Evolutionary conservation across 2,113 vertebrate genomes (phyloP), one percentile per base, ranked within the genome.

Genomic region (Antechinus flavipes): DNA sequence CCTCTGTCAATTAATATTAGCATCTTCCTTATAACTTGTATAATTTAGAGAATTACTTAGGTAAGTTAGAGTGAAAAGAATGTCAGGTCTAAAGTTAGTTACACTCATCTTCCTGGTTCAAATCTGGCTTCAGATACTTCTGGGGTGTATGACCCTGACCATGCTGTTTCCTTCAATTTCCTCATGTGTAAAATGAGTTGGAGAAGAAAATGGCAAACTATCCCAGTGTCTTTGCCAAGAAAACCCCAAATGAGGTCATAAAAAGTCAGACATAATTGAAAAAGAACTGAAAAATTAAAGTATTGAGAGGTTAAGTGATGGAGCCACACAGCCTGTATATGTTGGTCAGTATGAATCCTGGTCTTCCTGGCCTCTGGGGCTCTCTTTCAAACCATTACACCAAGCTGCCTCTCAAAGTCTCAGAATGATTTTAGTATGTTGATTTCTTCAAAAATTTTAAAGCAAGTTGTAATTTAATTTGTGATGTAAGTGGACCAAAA

Each of bases 381-480:
- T 84, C n/a, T 35, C 35, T 42, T 16, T 84, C 16, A 26, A 84
- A 42, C n/a, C 19, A 8, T 6, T 84, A 42, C 19, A 84, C 35
- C 35, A 84, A 84, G 16, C 16, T 42, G n/a, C n/a, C n/a, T 84
- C 16, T 42, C 1, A 1, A 42, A 42, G 16, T 42, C 16, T 84
- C n/a, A n/a, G 1, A 2, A 93, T 52, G 27, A 84, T 90, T 54
- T 42, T 90, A 30, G 14, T 11, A 9, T 53, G 7, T 91, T 95
- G 92, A 56, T 50, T 93, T 96, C 52, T 12, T 91, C 12, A 61
- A 95, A 91, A 50, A 26, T 96, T 42, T 1, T 58, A 10, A 52
- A 10, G 50, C 50, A 52, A 52, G 50, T 52, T 52, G 50, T 52
- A 52, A 52, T 52, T 52, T 52, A 52, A 52, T 52, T 52, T 52